Conservation (phyloP, 1,140 invertebrate genomes). For the Ptiloglossa arizonensis region DNA sequence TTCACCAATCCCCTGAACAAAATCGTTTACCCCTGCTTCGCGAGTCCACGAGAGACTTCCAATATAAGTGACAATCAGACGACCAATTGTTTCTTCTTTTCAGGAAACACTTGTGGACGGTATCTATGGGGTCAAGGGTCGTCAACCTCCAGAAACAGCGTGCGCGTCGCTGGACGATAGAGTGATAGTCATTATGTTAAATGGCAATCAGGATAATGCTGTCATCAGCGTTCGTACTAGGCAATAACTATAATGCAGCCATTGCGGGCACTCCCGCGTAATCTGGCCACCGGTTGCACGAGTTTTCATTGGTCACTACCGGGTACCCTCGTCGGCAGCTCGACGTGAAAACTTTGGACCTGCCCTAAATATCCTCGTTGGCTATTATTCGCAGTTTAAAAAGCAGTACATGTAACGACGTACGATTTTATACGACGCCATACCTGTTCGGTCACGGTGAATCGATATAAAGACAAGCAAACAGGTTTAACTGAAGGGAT, state of each 20-base stretch:
- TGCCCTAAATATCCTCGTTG: too few relatives aligned
- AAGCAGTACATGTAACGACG: too few relatives aligned
- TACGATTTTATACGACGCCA: too few relatives aligned
- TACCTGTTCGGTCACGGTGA: too few relatives aligned
- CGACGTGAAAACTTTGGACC: background rate
- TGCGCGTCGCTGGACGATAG: slow-evolving; percentile 63
- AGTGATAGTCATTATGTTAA: slow-evolving; percentile 77
- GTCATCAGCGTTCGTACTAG: slow-evolving; percentile 71
- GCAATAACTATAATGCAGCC: slow-evolving; percentile 74
- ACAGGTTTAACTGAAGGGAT: background rate
- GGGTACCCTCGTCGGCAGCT: slow-evolving; percentile 37
- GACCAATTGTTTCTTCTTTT: slow-evolving; percentile 64
- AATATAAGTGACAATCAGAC: slow-evolving; percentile 52
- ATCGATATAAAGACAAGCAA: background rate
- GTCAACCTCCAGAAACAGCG: slow-evolving; percentile 65
- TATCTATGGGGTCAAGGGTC: slow-evolving; percentile 61
- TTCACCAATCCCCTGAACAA: background rate
- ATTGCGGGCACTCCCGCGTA: slow-evolving; percentile 72
- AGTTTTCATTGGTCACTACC: slow-evolving; percentile 72
- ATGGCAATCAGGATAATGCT: slow-evolving; percentile 79
- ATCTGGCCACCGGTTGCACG: slow-evolving; percentile 61
- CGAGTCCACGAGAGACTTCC: background rate
- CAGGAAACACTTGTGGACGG: slow-evolving; percentile 58
- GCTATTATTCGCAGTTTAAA: too few relatives aligned
- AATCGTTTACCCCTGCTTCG: background rate